Conservation (phyloP, 2,797 vertebrate genomes). For the Cottoperca gobio region DNA sequence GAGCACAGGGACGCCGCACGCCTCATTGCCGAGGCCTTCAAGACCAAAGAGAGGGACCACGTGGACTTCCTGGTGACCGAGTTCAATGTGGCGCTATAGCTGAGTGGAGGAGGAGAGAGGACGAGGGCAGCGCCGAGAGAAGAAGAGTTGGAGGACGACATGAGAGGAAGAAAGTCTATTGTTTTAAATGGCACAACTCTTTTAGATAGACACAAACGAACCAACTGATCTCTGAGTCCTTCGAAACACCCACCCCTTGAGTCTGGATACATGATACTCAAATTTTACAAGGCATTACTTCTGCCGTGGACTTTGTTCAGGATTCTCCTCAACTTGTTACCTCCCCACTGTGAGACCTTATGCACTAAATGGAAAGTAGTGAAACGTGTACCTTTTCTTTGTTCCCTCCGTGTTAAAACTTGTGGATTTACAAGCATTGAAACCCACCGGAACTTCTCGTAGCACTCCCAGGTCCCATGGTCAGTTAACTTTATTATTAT, state of each 20-base stretch:
- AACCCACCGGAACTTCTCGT: constrained; percentile 38
- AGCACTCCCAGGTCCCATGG: constrained; percentile 32
- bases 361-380: constrained; percentile 59
- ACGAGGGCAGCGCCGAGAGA: constrained; percentile 7
- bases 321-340: constrained; percentile 68
- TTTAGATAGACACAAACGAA: constrained; percentile 34
- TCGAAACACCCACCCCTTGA: constrained; percentile 10
- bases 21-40: constrained; percentile 97
- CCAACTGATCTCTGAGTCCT: constrained; percentile 58
- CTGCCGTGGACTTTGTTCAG: constrained; percentile 55
- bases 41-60: constrained; percentile 94
- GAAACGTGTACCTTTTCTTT: constrained; percentile 41
- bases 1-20: constrained; percentile 95
- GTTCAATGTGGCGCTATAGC: constrained; percentile 94
- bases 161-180: constrained; percentile 15
- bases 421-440: constrained; percentile 37
- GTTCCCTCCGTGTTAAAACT: constrained; percentile 32
- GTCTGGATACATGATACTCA: constrained; percentile 24
- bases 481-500: constrained; percentile 26
- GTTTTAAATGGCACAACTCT: constrained; percentile 72
- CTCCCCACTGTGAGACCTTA: constrained; percentile 72
- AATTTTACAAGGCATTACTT: constrained; percentile 39
- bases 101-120: constrained; percentile 28
- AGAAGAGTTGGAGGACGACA: neutral
- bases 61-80: constrained; percentile 97